Percentiles rank a stretch among this genome's conserved stretches.
phyloP scores from a whole-genome alignment of 2,888 invertebrate genomes.

The Laspeyria flexula region DNA sequence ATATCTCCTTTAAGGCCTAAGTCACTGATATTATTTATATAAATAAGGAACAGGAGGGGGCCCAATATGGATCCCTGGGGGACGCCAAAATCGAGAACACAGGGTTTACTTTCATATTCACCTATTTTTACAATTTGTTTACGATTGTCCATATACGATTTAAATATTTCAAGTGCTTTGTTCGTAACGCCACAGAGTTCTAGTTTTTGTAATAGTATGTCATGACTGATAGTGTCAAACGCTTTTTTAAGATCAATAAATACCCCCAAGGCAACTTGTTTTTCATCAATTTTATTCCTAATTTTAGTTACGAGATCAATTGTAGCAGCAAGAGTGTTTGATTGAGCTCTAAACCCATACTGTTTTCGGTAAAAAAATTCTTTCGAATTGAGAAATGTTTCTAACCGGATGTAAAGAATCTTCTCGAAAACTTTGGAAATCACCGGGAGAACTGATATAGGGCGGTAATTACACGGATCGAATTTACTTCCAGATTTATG shows the following conservation, averaged over 20 bases:
- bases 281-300: background rate
- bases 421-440: no score
- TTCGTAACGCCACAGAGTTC: background rate
- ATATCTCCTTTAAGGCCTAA: conserved; percentile 7
- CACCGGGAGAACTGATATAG: background rate
- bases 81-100: conserved; percentile 1
- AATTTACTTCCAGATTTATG: conserved; percentile 7
- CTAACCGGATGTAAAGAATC: background rate
- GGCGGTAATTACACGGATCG: conserved; percentile 1
- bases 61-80: conserved; percentile 7
- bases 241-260: background rate
- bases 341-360: conserved; percentile 1
- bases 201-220: background rate
- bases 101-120: background rate
- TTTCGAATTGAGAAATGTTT: background rate
- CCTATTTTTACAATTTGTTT: conserved; percentile 6
- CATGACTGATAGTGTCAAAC: background rate
- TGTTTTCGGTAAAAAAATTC: background rate
- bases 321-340: background rate
- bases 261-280: background rate
- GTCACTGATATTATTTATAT: conserved; percentile 7
- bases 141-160: conserved; percentile 3
- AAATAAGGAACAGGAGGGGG: conserved; percentile 9
- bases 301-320: background rate
- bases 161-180: background rate